Evolutionary conservation across 2,888 invertebrate genomes (phyloP).

Genomic region (Synergus itoensis): DNA sequence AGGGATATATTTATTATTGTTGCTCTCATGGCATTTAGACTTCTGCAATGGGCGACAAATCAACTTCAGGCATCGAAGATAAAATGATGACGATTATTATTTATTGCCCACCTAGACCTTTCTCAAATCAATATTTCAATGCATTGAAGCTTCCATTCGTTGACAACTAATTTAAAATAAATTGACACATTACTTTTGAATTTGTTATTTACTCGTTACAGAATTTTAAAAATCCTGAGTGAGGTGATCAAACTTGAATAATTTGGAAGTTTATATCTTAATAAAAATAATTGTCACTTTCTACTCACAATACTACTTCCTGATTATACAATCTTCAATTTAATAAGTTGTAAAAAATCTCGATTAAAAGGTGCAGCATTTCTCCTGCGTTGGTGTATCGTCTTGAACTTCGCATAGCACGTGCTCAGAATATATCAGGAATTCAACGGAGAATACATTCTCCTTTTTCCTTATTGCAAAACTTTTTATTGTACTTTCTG

Average conservation of each 20-base stretch:
- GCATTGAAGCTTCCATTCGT: background rate
- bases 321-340: too few relatives aligned
- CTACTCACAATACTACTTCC: too few relatives aligned
- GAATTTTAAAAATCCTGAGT: background rate
- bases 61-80: background rate
- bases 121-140: background rate
- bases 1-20: background rate
- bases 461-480: constrained; percentile 32
- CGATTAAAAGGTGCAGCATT: background rate
- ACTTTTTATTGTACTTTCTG: constrained; percentile 18
- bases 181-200: background rate
- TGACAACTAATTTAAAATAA: background rate
- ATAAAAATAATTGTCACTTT: too few relatives aligned
- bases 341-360: background rate
- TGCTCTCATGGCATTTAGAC: background rate
- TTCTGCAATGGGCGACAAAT: background rate
- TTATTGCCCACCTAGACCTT: constrained; percentile 22
- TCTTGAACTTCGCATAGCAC: constrained; percentile 22
- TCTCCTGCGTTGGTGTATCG: background rate
- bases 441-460: background rate
- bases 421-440: constrained; percentile 34
- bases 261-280: too few relatives aligned
- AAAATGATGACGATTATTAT: constrained; percentile 27
- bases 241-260: too few relatives aligned
- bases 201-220: background rate